phyloP scores from a whole-genome alignment of 1,140 invertebrate species.

The Neocloeon triangulifer region DNA sequence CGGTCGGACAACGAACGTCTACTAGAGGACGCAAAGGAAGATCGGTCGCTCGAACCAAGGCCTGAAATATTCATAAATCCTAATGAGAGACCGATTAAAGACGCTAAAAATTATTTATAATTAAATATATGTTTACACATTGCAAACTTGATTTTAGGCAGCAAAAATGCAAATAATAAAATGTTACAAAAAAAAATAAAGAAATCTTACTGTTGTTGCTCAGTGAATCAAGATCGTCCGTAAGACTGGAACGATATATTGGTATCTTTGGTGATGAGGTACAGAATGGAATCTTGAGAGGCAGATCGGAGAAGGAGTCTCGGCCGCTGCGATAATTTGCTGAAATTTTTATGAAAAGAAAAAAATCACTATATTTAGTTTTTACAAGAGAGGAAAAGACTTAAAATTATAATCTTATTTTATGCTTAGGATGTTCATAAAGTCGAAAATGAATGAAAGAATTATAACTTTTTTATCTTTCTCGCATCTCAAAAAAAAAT shows the following conservation, averaged over 20 bases:
- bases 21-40: constrained; percentile 31
- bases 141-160: constrained; percentile 29
- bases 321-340: constrained; percentile 63
- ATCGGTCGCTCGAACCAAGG: constrained; percentile 27
- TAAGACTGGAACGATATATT: background rate
- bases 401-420: constrained; percentile 5
- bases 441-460: too few species aligned
- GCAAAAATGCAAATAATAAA: too few species aligned
- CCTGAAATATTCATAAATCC: constrained; percentile 8
- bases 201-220: constrained; percentile 15
- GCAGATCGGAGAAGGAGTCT: constrained; percentile 79
- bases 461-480: too few species aligned
- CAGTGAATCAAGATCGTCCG: constrained; percentile 19
- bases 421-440: too few species aligned
- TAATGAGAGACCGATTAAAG: constrained; percentile 3
- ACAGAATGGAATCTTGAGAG: constrained; percentile 67
- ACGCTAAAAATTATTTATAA: constrained; percentile 16
- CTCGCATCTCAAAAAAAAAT: too few species aligned
- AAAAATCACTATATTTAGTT: too few species aligned
- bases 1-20: constrained; percentile 41
- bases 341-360: too few species aligned
- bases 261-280: constrained; percentile 34
- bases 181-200: background rate
- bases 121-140: constrained; percentile 29
- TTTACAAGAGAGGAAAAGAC: background rate